A percentile compares a stretch with the other conserved stretches of the same genome.
Conservation (phyloP, 1,140 invertebrate genomes). For the Neoseiulus cucumeris region DNA sequence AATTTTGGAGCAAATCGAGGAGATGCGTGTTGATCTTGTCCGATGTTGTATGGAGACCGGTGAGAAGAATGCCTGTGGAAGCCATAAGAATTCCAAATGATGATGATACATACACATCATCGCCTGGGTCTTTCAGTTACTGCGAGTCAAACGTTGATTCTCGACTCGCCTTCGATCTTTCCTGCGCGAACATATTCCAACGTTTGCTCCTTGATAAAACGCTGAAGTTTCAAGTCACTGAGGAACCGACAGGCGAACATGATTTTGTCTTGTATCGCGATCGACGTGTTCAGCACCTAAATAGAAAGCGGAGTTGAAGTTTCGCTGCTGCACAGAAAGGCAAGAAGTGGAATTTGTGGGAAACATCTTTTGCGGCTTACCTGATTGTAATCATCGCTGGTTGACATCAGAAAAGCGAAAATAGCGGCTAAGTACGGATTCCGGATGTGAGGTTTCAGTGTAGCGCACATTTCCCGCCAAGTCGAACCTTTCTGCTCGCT, state of each 20-base stretch:
- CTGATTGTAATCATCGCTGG: constrained; percentile 37
- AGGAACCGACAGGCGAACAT: constrained; percentile 11
- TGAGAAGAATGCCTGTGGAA: constrained; percentile 17
- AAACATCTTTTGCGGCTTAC: constrained; percentile 41
- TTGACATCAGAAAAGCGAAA: constrained; percentile 70
- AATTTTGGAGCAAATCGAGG: constrained; percentile 60
- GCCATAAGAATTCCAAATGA: neutral
- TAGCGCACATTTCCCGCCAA: constrained; percentile 56
- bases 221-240: constrained; percentile 19
- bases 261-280: constrained; percentile 1
- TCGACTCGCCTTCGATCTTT: constrained; percentile 28
- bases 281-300: neutral
- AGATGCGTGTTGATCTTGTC: constrained; percentile 20
- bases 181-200: constrained; percentile 23
- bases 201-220: constrained; percentile 23
- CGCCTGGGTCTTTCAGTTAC: too few relatives aligned
- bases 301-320: neutral
- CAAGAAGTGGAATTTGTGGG: neutral
- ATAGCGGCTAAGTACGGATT: constrained; percentile 77
- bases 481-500: constrained; percentile 36
- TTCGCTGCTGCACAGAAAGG: neutral
- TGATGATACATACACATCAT: too few relatives aligned
- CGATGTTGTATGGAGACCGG: constrained; percentile 44
- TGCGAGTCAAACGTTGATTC: constrained; percentile 16
- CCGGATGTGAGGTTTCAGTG: constrained; percentile 44